Conservation (phyloP, 2,888 invertebrate species). For the Pecten maximus region DNA sequence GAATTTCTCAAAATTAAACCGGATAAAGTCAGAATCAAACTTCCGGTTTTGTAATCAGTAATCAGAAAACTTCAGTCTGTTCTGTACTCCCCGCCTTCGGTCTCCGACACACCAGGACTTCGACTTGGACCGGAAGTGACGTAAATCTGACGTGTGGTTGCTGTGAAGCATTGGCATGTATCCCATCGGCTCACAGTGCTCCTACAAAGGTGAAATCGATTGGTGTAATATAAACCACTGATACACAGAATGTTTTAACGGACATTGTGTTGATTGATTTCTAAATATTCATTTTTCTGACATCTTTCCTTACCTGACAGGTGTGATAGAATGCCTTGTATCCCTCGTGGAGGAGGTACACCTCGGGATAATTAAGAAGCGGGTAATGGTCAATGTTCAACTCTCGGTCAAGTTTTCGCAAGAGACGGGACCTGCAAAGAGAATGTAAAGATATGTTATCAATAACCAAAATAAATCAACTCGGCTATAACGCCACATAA, state of each 20-base stretch:
- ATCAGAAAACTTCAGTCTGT: not conserved
- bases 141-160: constrained; percentile 54
- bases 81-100: constrained; percentile 33
- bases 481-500: no score
- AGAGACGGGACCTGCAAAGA: constrained; percentile 87
- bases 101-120: constrained; percentile 60
- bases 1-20: no score
- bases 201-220: constrained; percentile 48
- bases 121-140: constrained; percentile 60
- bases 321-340: constrained; percentile 91
- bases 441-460: not conserved
- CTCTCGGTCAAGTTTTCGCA: constrained; percentile 92
- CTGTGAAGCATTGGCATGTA: constrained; percentile 62
- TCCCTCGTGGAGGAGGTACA: constrained; percentile 94
- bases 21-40: no score
- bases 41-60: not conserved
- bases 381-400: constrained; percentile 91
- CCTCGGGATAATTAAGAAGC: constrained; percentile 92
- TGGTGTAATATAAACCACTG: not conserved
- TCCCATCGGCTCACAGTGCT: constrained; percentile 51
- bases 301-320: constrained; percentile 50
- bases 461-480: no score
- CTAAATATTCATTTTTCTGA: not conserved
- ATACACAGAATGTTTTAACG: not conserved
- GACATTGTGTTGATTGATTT: not conserved